Base-by-base conservation (phyloP, 53 echinoderm and acorn worm genomes). In the Apostichopus leukothele region DNA sequence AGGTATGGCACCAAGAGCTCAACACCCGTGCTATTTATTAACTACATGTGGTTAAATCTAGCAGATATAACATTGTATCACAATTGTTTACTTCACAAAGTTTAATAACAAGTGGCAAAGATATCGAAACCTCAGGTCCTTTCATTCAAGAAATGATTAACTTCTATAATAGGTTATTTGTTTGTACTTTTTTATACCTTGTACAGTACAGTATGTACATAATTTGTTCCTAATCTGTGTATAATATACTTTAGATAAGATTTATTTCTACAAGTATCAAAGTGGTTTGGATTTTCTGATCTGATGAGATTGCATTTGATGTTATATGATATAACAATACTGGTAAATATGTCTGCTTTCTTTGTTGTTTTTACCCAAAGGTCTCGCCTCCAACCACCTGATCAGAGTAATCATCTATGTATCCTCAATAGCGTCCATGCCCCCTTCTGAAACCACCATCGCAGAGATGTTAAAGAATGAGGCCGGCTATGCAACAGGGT, bases 331-430 rank as follows among this genome's bases (percentile, higher is more conserved):
- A 13, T 7, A 13, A 13, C 63, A 63, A 13, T 71, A 71, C 18
- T 19, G 19, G 18, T 68, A 16, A 23, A 23, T 19, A 76, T 76
- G 1, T 76, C 6, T 22, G 5, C 27, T 76, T 76, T 84, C 12
- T 84, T 14, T 20, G 12, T 83, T 83, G 2, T 18, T 9, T 61
- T 8, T 25, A 8, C 67, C 22, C 16, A 19, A 66, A 84, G 84
- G 84, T 63, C 67, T 84, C 9, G 84, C 84, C 66, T 84, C 84
- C 67, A 84, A 66, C 18, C 63, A 84, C 50, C 39, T 84, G 20
- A 84, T 84, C 67, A 23, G 84, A 6, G 84, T 84, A 50, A 84
- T 84, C 84, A 84, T 84, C 67, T 84, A 84, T 59, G 67, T 84
- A 50, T 84, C 84, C 16, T 84, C 84, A 14, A 61, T 66, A 50